phyloP scores from a whole-genome alignment of 2,797 vertebrate genomes.

The Catharus ustulatus region DNA sequence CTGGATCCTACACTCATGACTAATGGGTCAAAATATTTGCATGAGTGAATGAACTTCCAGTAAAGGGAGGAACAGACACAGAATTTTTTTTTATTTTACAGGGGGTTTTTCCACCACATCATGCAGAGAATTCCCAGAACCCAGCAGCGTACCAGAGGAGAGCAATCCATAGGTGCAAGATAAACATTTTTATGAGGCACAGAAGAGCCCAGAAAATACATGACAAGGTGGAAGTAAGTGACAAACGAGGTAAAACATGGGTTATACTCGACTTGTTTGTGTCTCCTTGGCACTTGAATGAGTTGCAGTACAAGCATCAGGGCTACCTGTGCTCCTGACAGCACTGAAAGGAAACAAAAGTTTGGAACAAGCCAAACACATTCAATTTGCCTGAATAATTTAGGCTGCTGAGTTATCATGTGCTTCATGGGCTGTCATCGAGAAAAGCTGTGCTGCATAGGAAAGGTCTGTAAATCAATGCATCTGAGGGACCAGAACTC shows the following conservation, averaged over 20 bases:
- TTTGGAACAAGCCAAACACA: conserved; percentile 52
- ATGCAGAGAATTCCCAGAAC: background rate
- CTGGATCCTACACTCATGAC: conserved; percentile 1
- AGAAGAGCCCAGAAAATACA: background rate
- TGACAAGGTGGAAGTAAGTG: background rate
- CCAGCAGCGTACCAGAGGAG: background rate
- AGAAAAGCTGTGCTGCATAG: conserved; percentile 21
- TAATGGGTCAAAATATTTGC: conserved; percentile 24
- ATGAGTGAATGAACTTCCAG: background rate
- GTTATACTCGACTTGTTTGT: background rate
- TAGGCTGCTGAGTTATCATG: conserved; percentile 56
- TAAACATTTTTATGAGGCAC: background rate
- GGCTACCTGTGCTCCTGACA: conserved; percentile 47
- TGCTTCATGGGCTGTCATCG: conserved; percentile 25
- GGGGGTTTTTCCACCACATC: background rate
- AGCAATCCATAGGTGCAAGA: background rate
- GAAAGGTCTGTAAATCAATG: conserved; percentile 53
- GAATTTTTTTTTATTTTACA: background rate
- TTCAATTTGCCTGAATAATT: conserved; percentile 60
- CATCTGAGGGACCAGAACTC: conserved; percentile 16
- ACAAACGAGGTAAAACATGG: background rate
- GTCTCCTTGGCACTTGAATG: background rate
- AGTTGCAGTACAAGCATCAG: conserved; percentile 1
- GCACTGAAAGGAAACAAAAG: conserved; percentile 47
- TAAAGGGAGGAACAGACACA: background rate